A percentile compares a stretch with the other conserved stretches of the same genome.
Evolutionary conservation across 1,140 invertebrate species (phyloP).

Genomic region (Neodiprion fabricii): DNA sequence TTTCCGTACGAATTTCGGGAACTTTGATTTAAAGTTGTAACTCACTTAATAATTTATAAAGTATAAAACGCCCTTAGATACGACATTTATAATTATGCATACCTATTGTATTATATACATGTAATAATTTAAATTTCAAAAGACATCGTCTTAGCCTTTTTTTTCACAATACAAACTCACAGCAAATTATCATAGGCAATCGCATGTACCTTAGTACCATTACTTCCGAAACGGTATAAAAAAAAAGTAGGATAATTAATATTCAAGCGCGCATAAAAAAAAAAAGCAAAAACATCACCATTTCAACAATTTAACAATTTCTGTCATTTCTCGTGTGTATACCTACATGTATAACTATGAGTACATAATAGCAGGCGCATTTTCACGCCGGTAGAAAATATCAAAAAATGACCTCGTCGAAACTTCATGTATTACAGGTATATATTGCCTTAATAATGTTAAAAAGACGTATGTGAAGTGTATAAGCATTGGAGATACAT

Average conservation of each 20-base stretch:
- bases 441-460: too few species aligned
- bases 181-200: background rate
- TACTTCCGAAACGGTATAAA: background rate
- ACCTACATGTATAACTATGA: too few species aligned
- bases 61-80: background rate
- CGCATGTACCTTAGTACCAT: too few species aligned
- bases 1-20: too few species aligned
- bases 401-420: too few species aligned
- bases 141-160: background rate
- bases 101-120: background rate
- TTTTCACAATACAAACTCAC: background rate
- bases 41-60: background rate
- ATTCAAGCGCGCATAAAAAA: background rate
- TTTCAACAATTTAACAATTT: background rate
- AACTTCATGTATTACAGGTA: too few species aligned
- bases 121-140: constrained; percentile 2
- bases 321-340: too few species aligned
- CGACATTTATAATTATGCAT: background rate
- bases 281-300: background rate
- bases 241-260: background rate
- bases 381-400: too few species aligned
- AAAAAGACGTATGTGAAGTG: too few species aligned
- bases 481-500: too few species aligned
- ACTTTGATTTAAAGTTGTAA: background rate
- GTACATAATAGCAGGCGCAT: too few species aligned